Conservation (phyloP, 1,140 invertebrate species). For the Globodera rostochiensis region DNA sequence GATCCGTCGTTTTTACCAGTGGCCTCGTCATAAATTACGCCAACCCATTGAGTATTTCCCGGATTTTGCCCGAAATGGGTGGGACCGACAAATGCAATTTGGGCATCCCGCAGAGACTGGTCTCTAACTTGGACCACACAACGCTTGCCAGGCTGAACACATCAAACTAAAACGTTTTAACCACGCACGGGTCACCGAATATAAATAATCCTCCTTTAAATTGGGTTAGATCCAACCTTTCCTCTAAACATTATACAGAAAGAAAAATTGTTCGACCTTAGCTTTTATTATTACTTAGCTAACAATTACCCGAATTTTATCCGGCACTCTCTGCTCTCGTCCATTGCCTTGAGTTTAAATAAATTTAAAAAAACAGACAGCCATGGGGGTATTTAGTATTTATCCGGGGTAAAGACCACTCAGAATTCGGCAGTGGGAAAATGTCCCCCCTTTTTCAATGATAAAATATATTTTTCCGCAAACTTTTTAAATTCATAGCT, state of each 20-base stretch:
- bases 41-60: slow-evolving; percentile 29
- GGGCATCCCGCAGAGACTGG: slow-evolving; percentile 20
- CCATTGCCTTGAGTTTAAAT: slow-evolving; percentile 1
- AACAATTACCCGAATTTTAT: slow-evolving; percentile 23
- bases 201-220: too few species aligned
- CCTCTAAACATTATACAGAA: neutral
- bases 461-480: too few species aligned
- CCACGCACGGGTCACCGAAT: too few species aligned
- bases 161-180: neutral
- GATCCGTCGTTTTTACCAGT: slow-evolving; percentile 42
- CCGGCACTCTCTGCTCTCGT: slow-evolving; percentile 18
- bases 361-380: neutral
- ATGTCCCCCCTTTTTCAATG: too few species aligned
- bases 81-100: slow-evolving; percentile 35
- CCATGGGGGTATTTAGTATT: neutral
- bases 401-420: too few species aligned
- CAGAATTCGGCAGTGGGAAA: too few species aligned
- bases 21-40: slow-evolving; percentile 41
- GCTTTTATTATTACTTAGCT: neutral
- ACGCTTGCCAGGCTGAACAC: slow-evolving; percentile 32
- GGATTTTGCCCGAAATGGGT: slow-evolving; percentile 39
- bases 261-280: neutral
- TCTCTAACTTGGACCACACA: slow-evolving; percentile 26
- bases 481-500: too few species aligned
- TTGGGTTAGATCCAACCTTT: too few species aligned